Base-by-base conservation (phyloP, 1,140 invertebrate genomes). In the Chymomyza costata region DNA sequence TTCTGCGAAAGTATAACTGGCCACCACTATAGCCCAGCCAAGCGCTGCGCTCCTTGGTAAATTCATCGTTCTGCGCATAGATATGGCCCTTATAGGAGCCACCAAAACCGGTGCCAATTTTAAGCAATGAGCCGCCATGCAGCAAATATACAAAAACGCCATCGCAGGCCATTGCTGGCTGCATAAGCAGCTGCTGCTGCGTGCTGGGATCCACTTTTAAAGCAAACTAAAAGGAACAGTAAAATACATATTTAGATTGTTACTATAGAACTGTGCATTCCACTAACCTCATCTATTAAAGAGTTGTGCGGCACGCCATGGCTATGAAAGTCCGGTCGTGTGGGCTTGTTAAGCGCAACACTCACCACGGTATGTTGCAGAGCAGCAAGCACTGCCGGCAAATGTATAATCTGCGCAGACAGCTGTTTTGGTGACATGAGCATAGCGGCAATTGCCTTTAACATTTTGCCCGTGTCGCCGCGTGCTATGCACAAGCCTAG, bases 31-130 rank as follows among this genome's bases (percentile, higher is more conserved):
- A 95, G 15, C 94, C 94, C 41, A 97, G 87, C 93, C 93, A 96
- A 41, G 93, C 93, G 58, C 87, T 89, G 70, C 90, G 88, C 52
- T 93, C 92, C 48, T 88, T 89, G 15, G 90, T 89, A 86, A 93
- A 94, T 84, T 95, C 92, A 32, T 91, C 88, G 84, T 94, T 94
- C 68, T 92, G 90, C 53, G 90, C 86, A 84, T 96, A 96, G 28
- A 97, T 86, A 85, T 95, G 93, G 18, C 95, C 95, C 87, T 93
- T 94, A 54, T 96, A 90, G 7, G 96, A 96, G 61, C 93, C 94
- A 30, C 93, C 92, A 86, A 95, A 97, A 13, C 97, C 96, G 60
- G 95, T 95, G 5, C 96, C 96, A 65, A 99, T 91, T 88, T 98
- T 97, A 21, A 94, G 88, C 37, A 97, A 87, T 6, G 95, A 92